phyloP scores from a whole-genome alignment of 2,888 invertebrate species.

The Torymus aiolomorphi region DNA sequence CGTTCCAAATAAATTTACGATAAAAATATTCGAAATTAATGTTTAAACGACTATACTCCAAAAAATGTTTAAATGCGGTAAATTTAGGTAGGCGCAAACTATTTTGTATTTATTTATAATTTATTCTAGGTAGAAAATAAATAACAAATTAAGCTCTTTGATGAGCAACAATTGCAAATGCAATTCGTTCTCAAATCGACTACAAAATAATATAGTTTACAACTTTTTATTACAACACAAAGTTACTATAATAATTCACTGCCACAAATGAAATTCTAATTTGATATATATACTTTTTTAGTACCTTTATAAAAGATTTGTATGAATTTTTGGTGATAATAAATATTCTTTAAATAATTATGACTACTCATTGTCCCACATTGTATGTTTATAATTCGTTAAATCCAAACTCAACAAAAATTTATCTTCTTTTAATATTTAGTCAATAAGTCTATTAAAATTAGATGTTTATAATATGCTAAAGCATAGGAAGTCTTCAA shows the following conservation, averaged over 20 bases:
- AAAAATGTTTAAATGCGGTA: conserved; percentile 67
- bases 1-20: conserved; percentile 58
- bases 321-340: conserved; percentile 69
- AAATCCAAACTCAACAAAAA: conserved; percentile 37
- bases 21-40: conserved; percentile 66
- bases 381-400: conserved; percentile 12
- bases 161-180: conserved; percentile 42
- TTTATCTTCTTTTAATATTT: conserved; percentile 37
- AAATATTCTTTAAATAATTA: conserved; percentile 63
- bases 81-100: conserved; percentile 74
- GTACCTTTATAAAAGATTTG: conserved; percentile 67
- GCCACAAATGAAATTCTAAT: conserved; percentile 52
- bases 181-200: conserved; percentile 36
- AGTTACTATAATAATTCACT: conserved; percentile 52
- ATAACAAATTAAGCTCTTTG: conserved; percentile 66
- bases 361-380: conserved; percentile 6
- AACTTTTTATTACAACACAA: conserved; percentile 47
- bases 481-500: conserved; percentile 34
- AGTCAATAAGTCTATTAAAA: conserved; percentile 44
- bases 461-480: conserved; percentile 39
- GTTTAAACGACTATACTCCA: conserved; percentile 64
- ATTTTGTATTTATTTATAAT: conserved; percentile 75
- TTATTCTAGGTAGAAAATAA: conserved; percentile 74
- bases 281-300: conserved; percentile 64
- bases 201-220: conserved; percentile 54